Conservation (phyloP, 1,140 invertebrate species). For the Belonocnema kinseyi region DNA sequence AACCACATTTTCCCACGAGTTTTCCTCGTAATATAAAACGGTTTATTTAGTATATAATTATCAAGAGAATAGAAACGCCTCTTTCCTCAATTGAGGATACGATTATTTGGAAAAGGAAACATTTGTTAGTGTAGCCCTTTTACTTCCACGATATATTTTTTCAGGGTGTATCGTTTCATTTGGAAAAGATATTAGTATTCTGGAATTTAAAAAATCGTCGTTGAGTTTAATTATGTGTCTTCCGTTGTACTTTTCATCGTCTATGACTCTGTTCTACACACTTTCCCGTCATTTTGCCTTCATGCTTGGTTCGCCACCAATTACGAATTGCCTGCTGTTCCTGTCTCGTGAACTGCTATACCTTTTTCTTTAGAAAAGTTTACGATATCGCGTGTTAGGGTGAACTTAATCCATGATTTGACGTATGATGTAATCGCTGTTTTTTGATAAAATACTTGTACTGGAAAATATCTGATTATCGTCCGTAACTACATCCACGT, state of each 20-base stretch:
- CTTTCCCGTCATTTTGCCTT: slow-evolving; percentile 20
- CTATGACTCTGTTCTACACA: slow-evolving; percentile 16
- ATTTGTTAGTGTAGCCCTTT: neutral
- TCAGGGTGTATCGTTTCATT: slow-evolving; percentile 23
- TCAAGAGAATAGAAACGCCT: no score
- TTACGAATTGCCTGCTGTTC: neutral
- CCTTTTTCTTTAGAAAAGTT: neutral
- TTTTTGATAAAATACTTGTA: slow-evolving; percentile 41
- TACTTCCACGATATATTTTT: neutral
- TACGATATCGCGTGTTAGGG: slow-evolving; percentile 46
- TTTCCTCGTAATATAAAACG: neutral
- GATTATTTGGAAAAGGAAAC: neutral
- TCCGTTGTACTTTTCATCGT: slow-evolving; percentile 33
- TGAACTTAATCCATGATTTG: slow-evolving; percentile 60
- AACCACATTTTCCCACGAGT: neutral
- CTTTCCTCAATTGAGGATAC: no score
- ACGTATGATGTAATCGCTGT: slow-evolving; percentile 39
- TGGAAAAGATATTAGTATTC: slow-evolving; percentile 9
- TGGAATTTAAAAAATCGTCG: slow-evolving; percentile 43
- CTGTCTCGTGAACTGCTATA: neutral
- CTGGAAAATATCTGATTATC: slow-evolving; percentile 41
- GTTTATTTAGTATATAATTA: neutral
- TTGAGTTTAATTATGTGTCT: slow-evolving; percentile 44
- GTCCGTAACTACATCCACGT: neutral
- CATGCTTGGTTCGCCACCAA: slow-evolving; percentile 16